Evolutionary conservation across 2,888 invertebrate genomes (phyloP), one percentile per base, ranked within the genome.

Genomic region (Nymphalis polychloros): DNA sequence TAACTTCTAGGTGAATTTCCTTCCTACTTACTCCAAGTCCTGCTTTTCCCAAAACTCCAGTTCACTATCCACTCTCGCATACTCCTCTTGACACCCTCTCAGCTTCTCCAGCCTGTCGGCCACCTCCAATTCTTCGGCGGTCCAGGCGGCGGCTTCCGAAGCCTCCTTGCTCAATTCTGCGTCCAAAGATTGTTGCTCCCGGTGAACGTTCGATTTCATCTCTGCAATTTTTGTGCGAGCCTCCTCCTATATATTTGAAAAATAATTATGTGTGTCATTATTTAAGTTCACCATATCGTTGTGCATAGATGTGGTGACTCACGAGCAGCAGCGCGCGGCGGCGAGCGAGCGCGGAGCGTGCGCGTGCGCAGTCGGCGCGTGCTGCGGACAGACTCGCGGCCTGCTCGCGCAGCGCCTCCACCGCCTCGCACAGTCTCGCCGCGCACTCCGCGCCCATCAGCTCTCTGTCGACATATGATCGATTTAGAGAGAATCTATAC

Each of bases 401-500:
- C n/a, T 71, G 75, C 10, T 55, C 73, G 0, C 83, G 81, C 70
- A 90, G 76, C 61, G 76, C 74, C 0, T 16, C 80, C 70, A 84
- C 77, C 0, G 84, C 86, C 0, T 59, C 8, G 0, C 71, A 55
- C 69, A 85, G 81, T 2, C 74, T 67, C 31, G 53, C 63, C 0
- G 69, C 75, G 67, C 89, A 88, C 69, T 74, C 76, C 0, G 78
- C 67, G 2, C 72, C 79, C 89, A 90, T 90, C 77, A 91, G 76
- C 73, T 87, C 86, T 5, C 90, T 8, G 35, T 20, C 1, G 7
- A 17, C 0, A 46, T 10, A 10, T 8, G 8, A 41, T 13, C 4
- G 41, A 31, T 31, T 31, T 31, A 31, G 27, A 31, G 27, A 31
- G 6, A 31, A 31, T 6, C 27, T 1, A 31, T 6, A 31, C 6